A percentile compares a stretch with the other conserved stretches of the same genome.
phyloP scores from a whole-genome alignment of 2,888 invertebrate species.

The Carterocephalus palaemon region DNA sequence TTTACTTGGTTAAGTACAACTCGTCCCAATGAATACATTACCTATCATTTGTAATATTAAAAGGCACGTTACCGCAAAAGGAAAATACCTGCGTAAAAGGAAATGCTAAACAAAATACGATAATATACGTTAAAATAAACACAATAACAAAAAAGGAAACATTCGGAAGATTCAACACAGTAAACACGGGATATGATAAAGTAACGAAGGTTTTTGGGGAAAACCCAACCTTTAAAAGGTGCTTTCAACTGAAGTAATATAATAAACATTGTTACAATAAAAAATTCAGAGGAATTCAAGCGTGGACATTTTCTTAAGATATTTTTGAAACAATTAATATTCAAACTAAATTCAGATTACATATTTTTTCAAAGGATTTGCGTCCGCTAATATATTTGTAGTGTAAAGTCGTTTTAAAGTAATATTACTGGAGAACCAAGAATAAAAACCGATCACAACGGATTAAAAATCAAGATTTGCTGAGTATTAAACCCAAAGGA shows the following conservation, averaged over 20 bases:
- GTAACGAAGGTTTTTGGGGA: slow-evolving; percentile 22
- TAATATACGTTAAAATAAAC: slow-evolving; percentile 51
- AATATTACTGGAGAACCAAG: slow-evolving; percentile 11
- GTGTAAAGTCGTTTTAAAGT: slow-evolving; percentile 5
- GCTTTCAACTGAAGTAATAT: slow-evolving; percentile 20
- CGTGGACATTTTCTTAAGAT: not conserved
- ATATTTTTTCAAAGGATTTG: no score
- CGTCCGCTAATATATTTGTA: not conserved
- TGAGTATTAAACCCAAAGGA: slow-evolving; percentile 25
- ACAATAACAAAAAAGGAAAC: slow-evolving; percentile 44
- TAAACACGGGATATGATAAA: slow-evolving; percentile 26
- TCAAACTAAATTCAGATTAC: no score
- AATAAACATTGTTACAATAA: slow-evolving; percentile 6
- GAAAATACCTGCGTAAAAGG: no score
- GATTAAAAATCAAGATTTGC: slow-evolving; percentile 24
- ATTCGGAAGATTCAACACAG: slow-evolving; percentile 32
- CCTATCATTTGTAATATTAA: slow-evolving; percentile 24
- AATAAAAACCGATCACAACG: slow-evolving; percentile 18
- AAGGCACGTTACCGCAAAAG: slow-evolving; percentile 41
- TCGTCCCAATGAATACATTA: slow-evolving; percentile 13
- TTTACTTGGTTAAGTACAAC: no score
- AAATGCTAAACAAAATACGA: slow-evolving; percentile 55
- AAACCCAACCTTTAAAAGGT: slow-evolving; percentile 25
- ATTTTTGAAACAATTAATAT: no score
- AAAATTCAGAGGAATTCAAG: no score